Evolutionary conservation across 2,113 vertebrate genomes (phyloP).

Genomic region (Saimiri boliviensis): DNA sequence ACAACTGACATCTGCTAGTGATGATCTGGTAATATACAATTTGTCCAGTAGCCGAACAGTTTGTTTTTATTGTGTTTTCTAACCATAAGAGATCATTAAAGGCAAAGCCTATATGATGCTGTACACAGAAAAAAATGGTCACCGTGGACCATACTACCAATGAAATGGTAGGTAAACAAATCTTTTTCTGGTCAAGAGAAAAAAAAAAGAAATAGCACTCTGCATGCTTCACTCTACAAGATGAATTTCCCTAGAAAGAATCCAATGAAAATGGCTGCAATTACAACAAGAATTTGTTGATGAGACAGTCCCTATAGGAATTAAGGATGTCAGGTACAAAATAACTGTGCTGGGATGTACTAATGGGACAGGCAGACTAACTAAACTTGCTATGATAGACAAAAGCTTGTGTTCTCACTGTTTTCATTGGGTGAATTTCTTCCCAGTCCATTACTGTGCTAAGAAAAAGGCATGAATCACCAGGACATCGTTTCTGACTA

Average conservation of each 20-base stretch:
- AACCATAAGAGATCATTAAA: constrained; percentile 92
- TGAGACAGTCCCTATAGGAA: not conserved
- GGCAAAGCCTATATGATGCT: constrained; percentile 93
- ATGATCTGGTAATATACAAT: constrained; percentile 86
- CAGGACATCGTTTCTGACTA: not conserved
- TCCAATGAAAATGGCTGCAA: constrained; percentile 99
- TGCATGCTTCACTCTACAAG: constrained; percentile 95
- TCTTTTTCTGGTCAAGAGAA: constrained; percentile 89
- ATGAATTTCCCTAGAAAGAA: constrained; percentile 99
- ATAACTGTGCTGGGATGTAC: not conserved
- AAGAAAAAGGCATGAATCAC: not conserved
- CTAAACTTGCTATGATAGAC: not conserved
- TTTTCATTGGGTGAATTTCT: not conserved
- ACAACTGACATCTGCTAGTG: constrained; percentile 88
- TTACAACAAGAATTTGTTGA: constrained; percentile 95
- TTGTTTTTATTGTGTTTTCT: constrained; percentile 87
- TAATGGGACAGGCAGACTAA: not conserved
- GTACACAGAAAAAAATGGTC: constrained; percentile 90
- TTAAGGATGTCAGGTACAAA: not conserved
- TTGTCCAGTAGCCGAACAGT: constrained; percentile 87
- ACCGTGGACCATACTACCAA: constrained; percentile 91
- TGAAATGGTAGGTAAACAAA: constrained; percentile 97
- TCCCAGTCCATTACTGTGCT: not conserved
- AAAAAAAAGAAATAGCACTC: constrained; percentile 85
- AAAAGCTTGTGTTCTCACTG: not conserved